Evolutionary conservation across 2,113 vertebrate species (phyloP).

Genomic region (Megaleporinus macrocephalus): DNA sequence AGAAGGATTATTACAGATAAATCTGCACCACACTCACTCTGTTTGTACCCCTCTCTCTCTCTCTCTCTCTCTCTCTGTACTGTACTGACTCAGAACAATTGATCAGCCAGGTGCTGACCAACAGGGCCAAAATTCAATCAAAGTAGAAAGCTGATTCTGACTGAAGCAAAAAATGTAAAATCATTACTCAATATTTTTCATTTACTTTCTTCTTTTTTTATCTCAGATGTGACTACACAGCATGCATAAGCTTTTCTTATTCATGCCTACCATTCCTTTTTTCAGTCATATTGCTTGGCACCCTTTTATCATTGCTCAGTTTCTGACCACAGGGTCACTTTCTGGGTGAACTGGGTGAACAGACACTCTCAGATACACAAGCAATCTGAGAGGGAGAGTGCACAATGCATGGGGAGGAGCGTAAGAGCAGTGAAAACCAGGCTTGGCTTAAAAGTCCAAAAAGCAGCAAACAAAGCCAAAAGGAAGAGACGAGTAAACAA

Average conservation of each 20-base stretch:
- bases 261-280: neutral
- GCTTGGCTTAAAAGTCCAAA: too few relatives aligned
- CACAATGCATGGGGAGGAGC: too few relatives aligned
- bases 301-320: too few relatives aligned
- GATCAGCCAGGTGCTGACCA: constrained; percentile 1
- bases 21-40: constrained; percentile 63
- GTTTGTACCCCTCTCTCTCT: constrained; percentile 13
- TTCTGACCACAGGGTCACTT: too few relatives aligned
- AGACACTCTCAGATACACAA: too few relatives aligned
- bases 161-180: neutral
- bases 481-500: too few relatives aligned
- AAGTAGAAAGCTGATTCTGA: constrained; percentile 1
- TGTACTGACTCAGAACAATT: neutral
- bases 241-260: neutral
- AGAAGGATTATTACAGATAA: constrained; percentile 74
- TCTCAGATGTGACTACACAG: neutral
- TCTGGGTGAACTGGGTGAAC: too few relatives aligned
- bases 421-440: too few relatives aligned
- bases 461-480: too few relatives aligned
- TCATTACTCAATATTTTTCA: neutral
- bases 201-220: neutral
- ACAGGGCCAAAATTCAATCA: neutral
- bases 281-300: neutral
- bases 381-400: too few relatives aligned
- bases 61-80: neutral